phyloP scores from a whole-genome alignment of 1,140 invertebrate genomes.

The Magallana angulata region DNA sequence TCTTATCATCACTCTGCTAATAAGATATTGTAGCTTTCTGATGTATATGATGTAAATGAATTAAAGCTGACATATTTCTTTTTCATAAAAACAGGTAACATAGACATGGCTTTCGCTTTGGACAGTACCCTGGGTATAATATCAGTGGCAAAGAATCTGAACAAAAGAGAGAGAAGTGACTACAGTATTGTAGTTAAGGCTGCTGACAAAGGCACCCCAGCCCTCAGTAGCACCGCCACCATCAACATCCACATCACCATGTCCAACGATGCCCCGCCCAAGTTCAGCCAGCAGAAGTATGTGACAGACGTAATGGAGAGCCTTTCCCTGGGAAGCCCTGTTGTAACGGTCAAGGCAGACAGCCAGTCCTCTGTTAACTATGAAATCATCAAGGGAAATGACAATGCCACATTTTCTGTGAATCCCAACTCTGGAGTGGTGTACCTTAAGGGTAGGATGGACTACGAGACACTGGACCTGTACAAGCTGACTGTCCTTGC shows the following conservation, averaged over 20 bases:
- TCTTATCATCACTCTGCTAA: not conserved
- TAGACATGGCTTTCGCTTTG: constrained; percentile 90
- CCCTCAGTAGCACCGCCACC: constrained; percentile 87
- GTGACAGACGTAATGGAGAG: constrained; percentile 92
- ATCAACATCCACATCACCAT: constrained; percentile 93
- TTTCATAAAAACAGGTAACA: constrained; percentile 83
- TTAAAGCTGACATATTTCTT: constrained; percentile 35
- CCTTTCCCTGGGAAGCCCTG: constrained; percentile 87
- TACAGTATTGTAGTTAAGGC: constrained; percentile 92
- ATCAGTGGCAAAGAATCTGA: constrained; percentile 86
- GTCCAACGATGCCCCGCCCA: constrained; percentile 92
- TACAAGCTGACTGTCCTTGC: constrained; percentile 92
- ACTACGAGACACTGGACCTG: constrained; percentile 83
- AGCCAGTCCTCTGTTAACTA: constrained; percentile 77
- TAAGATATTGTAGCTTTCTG: not conserved
- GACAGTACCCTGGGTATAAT: constrained; percentile 89
- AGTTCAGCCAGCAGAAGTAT: constrained; percentile 83
- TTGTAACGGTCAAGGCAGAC: constrained; percentile 88
- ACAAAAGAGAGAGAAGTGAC: constrained; percentile 89
- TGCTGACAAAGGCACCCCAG: constrained; percentile 88
- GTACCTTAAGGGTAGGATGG: constrained; percentile 71
- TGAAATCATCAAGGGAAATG: constrained; percentile 77
- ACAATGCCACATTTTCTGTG: constrained; percentile 73
- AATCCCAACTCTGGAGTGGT: constrained; percentile 81
- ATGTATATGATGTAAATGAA: not conserved